phyloP scores from a whole-genome alignment of 2,888 invertebrate genomes.

The Hemicrepidius hirtus region DNA sequence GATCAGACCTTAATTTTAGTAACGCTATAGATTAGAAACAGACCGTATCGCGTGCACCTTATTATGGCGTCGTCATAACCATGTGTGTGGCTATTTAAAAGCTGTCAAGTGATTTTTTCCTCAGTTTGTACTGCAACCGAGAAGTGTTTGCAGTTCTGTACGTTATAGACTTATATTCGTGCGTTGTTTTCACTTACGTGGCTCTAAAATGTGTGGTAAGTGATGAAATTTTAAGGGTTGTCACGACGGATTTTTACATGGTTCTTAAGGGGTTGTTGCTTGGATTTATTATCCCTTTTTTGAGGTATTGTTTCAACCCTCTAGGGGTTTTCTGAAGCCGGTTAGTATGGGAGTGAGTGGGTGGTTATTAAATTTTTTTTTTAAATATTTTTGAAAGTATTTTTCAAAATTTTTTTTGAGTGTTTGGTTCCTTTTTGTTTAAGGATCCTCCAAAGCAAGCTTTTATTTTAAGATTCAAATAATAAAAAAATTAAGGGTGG shows the following conservation, averaged over 20 bases:
- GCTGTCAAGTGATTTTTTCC: constrained; percentile 49
- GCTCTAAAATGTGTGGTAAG: constrained; percentile 55
- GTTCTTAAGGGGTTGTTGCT: background rate
- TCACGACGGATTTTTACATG: background rate
- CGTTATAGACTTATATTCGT: constrained; percentile 12
- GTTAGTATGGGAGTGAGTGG: too few relatives aligned
- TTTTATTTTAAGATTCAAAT: too few relatives aligned
- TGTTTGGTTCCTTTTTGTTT: too few relatives aligned
- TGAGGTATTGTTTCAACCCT: too few relatives aligned
- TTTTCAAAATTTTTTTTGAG: too few relatives aligned
- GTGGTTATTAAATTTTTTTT: too few relatives aligned
- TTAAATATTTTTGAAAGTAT: too few relatives aligned
- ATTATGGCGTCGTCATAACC: constrained; percentile 28
- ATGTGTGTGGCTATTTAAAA: constrained; percentile 49
- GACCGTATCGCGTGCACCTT: background rate
- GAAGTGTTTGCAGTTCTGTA: constrained; percentile 22
- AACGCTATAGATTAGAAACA: background rate
- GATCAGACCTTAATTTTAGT: background rate
- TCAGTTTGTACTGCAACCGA: constrained; percentile 46
- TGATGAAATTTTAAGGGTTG: background rate
- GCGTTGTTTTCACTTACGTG: constrained; percentile 51
- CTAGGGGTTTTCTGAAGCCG: too few relatives aligned
- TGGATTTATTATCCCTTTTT: too few relatives aligned
- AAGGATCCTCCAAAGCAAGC: too few relatives aligned
- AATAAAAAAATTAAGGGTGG: too few relatives aligned